Evolutionary conservation across 1,140 invertebrate genomes (phyloP).

Genomic region (Cyclargus thomasi): DNA sequence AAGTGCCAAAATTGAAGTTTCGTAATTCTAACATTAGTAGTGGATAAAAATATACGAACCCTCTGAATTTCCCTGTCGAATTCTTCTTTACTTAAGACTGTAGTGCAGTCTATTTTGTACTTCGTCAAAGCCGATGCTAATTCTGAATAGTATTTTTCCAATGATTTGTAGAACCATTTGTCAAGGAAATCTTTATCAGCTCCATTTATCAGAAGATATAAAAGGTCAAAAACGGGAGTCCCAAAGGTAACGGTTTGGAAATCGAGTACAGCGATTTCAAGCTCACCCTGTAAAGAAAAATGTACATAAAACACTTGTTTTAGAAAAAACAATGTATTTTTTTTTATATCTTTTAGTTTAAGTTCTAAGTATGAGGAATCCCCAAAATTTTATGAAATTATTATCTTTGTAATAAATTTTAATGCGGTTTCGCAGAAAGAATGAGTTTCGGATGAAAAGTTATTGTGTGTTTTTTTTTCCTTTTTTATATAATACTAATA

Average conservation of each 20-base stretch:
- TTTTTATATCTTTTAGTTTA: too few species aligned
- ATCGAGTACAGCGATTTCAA: conserved; percentile 19
- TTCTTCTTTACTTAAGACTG: conserved; percentile 29
- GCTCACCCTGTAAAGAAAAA: conserved; percentile 5
- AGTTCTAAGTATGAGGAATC: too few species aligned
- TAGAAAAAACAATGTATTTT: too few species aligned
- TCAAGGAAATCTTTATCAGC: conserved; percentile 51
- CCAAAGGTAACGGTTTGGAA: conserved; percentile 20
- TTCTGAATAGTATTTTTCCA: conserved; percentile 64
- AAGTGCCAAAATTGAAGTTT: too few species aligned
- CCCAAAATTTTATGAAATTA: too few species aligned
- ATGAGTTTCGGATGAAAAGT: too few species aligned
- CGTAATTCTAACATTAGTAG: too few species aligned
- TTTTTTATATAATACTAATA: neutral
- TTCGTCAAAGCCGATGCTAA: conserved; percentile 31
- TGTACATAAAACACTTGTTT: neutral
- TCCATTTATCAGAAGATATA: conserved; percentile 70
- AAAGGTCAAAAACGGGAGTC: conserved; percentile 52
- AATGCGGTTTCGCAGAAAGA: too few species aligned
- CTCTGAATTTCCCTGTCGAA: conserved; percentile 32
- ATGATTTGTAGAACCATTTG: conserved; percentile 50
- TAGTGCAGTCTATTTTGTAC: conserved; percentile 24
- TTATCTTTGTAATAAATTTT: too few species aligned
- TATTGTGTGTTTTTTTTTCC: neutral
- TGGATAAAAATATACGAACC: conserved; percentile 20